Evolutionary conservation across 1,140 invertebrate species (phyloP), one percentile per base, ranked within the genome.

Genomic region (Aleiodes sp.): DNA sequence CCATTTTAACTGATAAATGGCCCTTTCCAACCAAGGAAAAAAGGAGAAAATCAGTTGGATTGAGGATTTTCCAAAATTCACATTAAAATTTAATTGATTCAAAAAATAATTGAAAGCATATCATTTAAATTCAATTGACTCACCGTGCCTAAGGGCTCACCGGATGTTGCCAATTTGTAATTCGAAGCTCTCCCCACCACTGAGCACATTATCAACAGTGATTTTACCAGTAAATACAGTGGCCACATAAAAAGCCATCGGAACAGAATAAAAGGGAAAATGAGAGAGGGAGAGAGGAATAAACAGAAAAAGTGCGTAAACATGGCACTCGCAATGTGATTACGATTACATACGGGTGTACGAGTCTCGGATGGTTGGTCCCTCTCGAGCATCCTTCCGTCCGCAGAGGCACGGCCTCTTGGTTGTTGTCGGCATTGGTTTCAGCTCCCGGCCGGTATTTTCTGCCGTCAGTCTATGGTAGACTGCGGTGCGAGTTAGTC

Each of bases 401-500:
- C 35, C 37, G 26, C 19, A 29, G 26, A 56, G 66, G 37, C 57
- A 59, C 33, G 65, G 66, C 66, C 56, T 60, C 59, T 62, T 62
- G 24, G 14, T 7, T 31, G n/a, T n/a, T n/a, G 24, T 31, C 28
- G 31, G 41, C 26, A 61, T 60, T 24, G 43, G 21, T 65, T 61
- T 76, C 63, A 28, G 43, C 43, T 29, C 68, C 76, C 75, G 72
- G 76, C 75, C 76, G 76, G 78, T 78, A 76, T 81, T 80, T 79
- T 77, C 39, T 46, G 41, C 78, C 76, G 76, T 81, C 79, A 84
- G 83, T 84, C 79, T 78, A 78, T 76, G 74, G 75, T 69, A 77
- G 79, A 79, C 81, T 79, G 80, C 75, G 77, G 73, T 70, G 77
- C 80, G 76, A 77, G 76, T 70, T 75, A 75, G 78, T 84, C 74